Base-by-base conservation (phyloP, 2,888 invertebrate species). In the Bombylius discolor region DNA sequence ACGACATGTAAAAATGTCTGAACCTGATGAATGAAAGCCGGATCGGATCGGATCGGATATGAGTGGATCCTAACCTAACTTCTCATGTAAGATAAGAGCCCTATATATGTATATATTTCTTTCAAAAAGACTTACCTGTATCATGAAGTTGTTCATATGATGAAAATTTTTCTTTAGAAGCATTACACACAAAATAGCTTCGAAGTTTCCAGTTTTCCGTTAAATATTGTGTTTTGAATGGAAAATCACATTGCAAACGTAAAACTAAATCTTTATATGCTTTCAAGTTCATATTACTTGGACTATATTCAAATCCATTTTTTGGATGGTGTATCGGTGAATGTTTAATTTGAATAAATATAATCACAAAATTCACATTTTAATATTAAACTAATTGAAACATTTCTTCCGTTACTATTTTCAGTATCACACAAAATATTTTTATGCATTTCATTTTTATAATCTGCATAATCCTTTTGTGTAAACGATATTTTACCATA, bases 321-420 rank as follows among this genome's bases (percentile, higher is more conserved):
- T 64, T 63, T 1, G 70, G 67, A 54, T 66, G 59, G 60, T 74
- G 73, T 3, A 64, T 64, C 7, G 69, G 66, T 8, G 71, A 68
- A 49, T 74, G 73, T 3, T 64, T 56, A 73, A 51, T 81, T 79
- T 0, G 77, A 75, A 62, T 79, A 82, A 0, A 78, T 74, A 47
- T 76, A 75, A 62, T 81, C 81, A 62, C 82, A 82, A 63, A 78
- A 82, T 66, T 82, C 81, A 59, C 82, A 82, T 64, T 81, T 81
- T 39, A 79, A 68, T 6, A 81, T 65, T 39, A 68, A 68, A 52
- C 64, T 64, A 13, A 72, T 5, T 67, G 54, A 47, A n/a, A n/a
- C n/a, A n/a, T n/a, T n/a, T n/a, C n/a, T n/a, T n/a, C n/a, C n/a
- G n/a, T n/a, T n/a, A n/a, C n/a, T n/a, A n/a, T n/a, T n/a, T n/a